Base-by-base conservation (phyloP, 2,888 invertebrate species). In the Panopea generosa region DNA sequence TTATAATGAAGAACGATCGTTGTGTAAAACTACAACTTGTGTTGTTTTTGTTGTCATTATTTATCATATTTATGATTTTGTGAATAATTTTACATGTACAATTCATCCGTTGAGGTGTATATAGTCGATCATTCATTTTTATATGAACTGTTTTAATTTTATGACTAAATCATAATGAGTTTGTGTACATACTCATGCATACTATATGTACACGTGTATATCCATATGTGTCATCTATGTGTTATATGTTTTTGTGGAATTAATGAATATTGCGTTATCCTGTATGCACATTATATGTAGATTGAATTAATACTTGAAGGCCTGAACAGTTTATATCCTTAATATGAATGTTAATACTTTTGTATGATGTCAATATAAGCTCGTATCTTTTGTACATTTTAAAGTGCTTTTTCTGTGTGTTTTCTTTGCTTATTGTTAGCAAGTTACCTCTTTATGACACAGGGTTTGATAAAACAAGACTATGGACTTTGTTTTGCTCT, bases 61-160 rank as follows among this genome's bases (percentile, higher is more conserved):
- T 50, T 49, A 62, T 52, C 62, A 62, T 62, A 55, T 55, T 55
- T 55, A 63, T 63, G 63, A 50, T 52, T 62, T 63, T 55, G 43
- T 55, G 45, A 55, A 55, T 53, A 29, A 55, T 63, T 43, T 45
- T 63, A 26, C 16, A 6, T 45, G 45, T 16, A 45, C 6, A 9
- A 45, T 45, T 45, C n/a, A 6, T 20, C 45, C 16, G n/a, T 9
- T 9, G 45, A 45, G 38, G 1, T 63, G 55, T 45, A 63, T n/a
- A 56, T 66, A 56, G 3, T 6, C 14, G n/a, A 24, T 55, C 63
- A 63, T 45, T 33, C 40, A 52, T 24, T 52, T 52, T 52, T 52
- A 52, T 52, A 52, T 52, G 52, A 52, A 52, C 26, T 52, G 52
- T 52, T 52, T 26, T 52, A 20, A 52, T 52, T 63, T 53, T 63